Base-by-base conservation (phyloP, 2,888 invertebrate species). In the Chloroclystis v-ata region DNA sequence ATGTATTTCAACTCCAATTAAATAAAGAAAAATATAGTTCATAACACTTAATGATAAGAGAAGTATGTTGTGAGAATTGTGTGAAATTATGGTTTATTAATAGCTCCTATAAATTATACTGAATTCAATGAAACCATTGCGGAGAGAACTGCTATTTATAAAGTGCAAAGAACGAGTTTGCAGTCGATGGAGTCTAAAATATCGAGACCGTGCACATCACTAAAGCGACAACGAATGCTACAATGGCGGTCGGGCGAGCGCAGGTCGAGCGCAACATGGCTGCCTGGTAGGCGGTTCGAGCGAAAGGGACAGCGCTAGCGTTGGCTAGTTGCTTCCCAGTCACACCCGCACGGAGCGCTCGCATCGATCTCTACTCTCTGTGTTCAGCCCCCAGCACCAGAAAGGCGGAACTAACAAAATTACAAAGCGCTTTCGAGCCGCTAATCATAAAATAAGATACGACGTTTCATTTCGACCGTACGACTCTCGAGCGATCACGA, bases 391-490 rank as follows among this genome's bases (percentile, higher is more conserved):
- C 86, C 84, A 85, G 87, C 86, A 85, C 85, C 87, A 86, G 85
- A 87, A 87, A 86, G 87, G 87, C 87, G 87, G 87, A 87, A 87
- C 87, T 86, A 87, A 87, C 87, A 86, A 86, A 86, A 87, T 87
- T 86, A 87, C 87, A 85, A 83, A 86, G 87, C 85, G 86, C 86
- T 86, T 85, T 86, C 86, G 84, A 84, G 87, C 87, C 87, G 86
- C 87, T 87, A 87, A 87, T 87, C 87, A 87, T 86, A 86, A 86
- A 86, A 87, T 87, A 87, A 87, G 87, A 87, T 86, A 87, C 87
- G 87, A 86, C 87, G 87, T 87, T 87, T 86, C 87, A 87, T 87
- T 86, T 85, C 83, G 83, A 83, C 81, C 84, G 84, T 85, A 83
- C 79, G 75, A 79, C 85, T 82, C 84, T 84, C 81, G 71, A 83